Conservation (phyloP, 92 coral and sea anemone species). For the Siderastrea radians region DNA sequence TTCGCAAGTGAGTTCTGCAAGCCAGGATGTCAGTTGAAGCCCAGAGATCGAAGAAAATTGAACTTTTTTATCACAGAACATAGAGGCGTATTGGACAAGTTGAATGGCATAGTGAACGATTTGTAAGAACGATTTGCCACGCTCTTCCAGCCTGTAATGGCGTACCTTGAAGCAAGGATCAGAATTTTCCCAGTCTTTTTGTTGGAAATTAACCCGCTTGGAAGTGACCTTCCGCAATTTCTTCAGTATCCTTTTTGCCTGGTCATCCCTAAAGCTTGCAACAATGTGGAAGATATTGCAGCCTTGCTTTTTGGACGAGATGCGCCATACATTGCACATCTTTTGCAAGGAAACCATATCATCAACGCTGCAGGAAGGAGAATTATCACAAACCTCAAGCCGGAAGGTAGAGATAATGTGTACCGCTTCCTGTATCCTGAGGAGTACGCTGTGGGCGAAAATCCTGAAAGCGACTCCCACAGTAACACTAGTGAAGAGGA, state of each 20-base stretch:
- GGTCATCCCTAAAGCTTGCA: slow-evolving; percentile 48
- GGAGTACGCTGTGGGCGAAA: slow-evolving; percentile 1
- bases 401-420: slow-evolving; percentile 24
- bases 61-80: neutral
- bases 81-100: neutral
- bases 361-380: slow-evolving; percentile 52
- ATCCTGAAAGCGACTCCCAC: neutral
- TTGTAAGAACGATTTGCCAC: neutral
- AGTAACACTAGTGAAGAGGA: slow-evolving; percentile 11
- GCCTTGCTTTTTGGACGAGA: slow-evolving; percentile 33
- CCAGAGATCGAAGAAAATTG: slow-evolving; percentile 9
- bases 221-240: slow-evolving; percentile 32
- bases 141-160: neutral
- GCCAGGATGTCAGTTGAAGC: slow-evolving; percentile 15
- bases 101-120: neutral
- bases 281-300: slow-evolving; percentile 37
- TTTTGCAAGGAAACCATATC: slow-evolving; percentile 31
- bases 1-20: neutral
- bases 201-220: slow-evolving; percentile 33
- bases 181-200: slow-evolving; percentile 2
- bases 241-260: slow-evolving; percentile 38
- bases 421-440: slow-evolving; percentile 10
- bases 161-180: neutral
- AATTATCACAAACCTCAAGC: slow-evolving; percentile 40
- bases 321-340: slow-evolving; percentile 44